A percentile compares a stretch with the other conserved stretches of the same genome.
Conservation (phyloP, 1,140 invertebrate species). For the Meloidogyne floridensis region DNA sequence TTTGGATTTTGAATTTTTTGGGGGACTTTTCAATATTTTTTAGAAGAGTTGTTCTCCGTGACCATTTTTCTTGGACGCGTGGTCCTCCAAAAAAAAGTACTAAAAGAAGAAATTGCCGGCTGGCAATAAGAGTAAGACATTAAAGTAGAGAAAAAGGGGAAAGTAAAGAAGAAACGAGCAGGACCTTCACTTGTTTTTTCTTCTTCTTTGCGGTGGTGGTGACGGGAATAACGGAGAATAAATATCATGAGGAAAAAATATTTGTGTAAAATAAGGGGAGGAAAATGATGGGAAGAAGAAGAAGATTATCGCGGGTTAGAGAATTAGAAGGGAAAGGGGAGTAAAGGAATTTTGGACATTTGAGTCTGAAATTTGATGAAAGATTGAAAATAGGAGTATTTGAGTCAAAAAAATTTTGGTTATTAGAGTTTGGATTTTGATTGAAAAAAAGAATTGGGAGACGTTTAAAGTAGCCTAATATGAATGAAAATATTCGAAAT, state of each 20-base stretch:
- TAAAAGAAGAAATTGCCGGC: background rate
- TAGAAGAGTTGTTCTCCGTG: background rate
- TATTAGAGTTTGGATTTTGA: too few relatives aligned
- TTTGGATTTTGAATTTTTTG: background rate
- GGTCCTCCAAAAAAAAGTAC: background rate
- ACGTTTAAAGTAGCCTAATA: too few relatives aligned
- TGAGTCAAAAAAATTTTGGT: too few relatives aligned
- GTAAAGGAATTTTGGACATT: background rate
- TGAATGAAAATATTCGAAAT: too few relatives aligned
- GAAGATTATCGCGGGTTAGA: background rate
- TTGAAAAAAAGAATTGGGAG: too few relatives aligned
- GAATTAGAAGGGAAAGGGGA: background rate
- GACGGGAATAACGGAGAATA: background rate
- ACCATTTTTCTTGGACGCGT: slow-evolving; percentile 4
- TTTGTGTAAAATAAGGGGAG: background rate
- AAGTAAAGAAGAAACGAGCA: background rate
- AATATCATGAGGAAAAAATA: background rate
- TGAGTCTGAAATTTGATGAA: too few relatives aligned
- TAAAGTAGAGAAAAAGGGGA: background rate
- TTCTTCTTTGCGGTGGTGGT: background rate
- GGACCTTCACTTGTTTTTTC: background rate
- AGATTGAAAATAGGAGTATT: too few relatives aligned
- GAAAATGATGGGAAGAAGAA: background rate
- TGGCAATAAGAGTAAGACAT: too few relatives aligned
- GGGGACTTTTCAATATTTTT: background rate